A percentile compares a stretch with the other conserved stretches of the same genome.
Evolutionary conservation across 1,140 invertebrate genomes (phyloP).

Genomic region (Drosophila saltans): DNA sequence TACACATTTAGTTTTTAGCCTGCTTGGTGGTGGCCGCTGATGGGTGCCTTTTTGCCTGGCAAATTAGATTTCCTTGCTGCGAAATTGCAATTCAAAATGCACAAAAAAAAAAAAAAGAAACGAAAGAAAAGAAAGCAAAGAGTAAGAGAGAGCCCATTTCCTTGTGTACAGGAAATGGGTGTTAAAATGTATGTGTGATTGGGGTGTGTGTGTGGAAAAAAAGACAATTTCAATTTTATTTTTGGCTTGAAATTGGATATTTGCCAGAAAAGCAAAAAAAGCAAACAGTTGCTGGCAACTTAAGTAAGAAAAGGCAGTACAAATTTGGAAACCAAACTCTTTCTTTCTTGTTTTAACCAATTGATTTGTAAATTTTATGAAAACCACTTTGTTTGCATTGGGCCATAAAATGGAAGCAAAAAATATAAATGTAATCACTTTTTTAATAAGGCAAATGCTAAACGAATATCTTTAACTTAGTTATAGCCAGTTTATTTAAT

Average conservation of each 20-base stretch:
- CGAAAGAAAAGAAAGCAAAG: background rate
- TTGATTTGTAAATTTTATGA: background rate
- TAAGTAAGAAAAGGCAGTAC: background rate
- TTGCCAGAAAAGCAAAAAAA: slow-evolving; percentile 15
- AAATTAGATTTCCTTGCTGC: slow-evolving; percentile 60
- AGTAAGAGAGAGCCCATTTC: background rate
- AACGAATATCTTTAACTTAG: too few species aligned
- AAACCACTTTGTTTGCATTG: background rate
- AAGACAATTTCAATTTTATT: slow-evolving; percentile 14
- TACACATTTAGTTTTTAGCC: slow-evolving; percentile 1
- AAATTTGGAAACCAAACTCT: background rate
- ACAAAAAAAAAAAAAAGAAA: slow-evolving; percentile 12
- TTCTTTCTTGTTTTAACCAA: background rate
- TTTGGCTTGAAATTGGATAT: slow-evolving; percentile 18
- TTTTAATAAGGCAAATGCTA: too few species aligned
- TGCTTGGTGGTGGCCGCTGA: slow-evolving; percentile 9
- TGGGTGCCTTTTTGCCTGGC: slow-evolving; percentile 40
- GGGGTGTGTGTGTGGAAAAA: slow-evolving; percentile 1
- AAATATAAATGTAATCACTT: too few species aligned
- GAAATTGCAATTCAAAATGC: slow-evolving; percentile 61
- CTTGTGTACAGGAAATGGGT: slow-evolving; percentile 25
- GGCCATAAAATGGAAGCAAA: background rate
- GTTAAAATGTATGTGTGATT: slow-evolving; percentile 35
- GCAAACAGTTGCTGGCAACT: slow-evolving; percentile 5
- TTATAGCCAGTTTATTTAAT: too few species aligned